Percentiles rank a stretch among this genome's conserved stretches.
phyloP scores from a whole-genome alignment of 1,140 invertebrate genomes.

The Mercenaria mercenaria region DNA sequence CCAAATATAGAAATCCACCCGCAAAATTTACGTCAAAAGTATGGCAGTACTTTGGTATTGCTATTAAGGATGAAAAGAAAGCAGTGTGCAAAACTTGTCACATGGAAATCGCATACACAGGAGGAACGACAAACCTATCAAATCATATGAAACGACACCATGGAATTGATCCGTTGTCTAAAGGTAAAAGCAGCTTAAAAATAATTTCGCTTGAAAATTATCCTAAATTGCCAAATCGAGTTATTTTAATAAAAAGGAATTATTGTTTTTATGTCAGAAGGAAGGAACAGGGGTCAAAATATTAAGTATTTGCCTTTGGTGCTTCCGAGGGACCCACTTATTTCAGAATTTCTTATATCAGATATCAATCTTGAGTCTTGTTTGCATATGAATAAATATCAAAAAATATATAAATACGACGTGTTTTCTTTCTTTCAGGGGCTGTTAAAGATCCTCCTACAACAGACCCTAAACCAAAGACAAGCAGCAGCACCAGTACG shows the following conservation, averaged over 20 bases:
- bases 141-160: not conserved
- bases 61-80: not conserved
- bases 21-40: conserved; percentile 10
- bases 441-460: not conserved
- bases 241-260: no score
- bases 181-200: no score
- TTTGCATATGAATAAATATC: not conserved
- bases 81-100: not conserved
- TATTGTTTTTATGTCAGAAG: no score
- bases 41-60: conserved; percentile 12
- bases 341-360: not conserved
- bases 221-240: no score
- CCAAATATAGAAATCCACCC: conserved; percentile 1
- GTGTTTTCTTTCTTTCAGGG: not conserved
- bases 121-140: conserved; percentile 4
- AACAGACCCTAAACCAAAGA: no score
- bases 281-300: no score
- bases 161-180: not conserved
- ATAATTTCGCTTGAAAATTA: no score
- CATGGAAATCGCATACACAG: not conserved
- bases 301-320: no score
- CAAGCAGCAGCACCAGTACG: not conserved
- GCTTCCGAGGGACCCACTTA: not conserved
- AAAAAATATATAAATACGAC: not conserved
- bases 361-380: not conserved